phyloP scores from a whole-genome alignment of 1,140 invertebrate species.

The Calosoma granatense region DNA sequence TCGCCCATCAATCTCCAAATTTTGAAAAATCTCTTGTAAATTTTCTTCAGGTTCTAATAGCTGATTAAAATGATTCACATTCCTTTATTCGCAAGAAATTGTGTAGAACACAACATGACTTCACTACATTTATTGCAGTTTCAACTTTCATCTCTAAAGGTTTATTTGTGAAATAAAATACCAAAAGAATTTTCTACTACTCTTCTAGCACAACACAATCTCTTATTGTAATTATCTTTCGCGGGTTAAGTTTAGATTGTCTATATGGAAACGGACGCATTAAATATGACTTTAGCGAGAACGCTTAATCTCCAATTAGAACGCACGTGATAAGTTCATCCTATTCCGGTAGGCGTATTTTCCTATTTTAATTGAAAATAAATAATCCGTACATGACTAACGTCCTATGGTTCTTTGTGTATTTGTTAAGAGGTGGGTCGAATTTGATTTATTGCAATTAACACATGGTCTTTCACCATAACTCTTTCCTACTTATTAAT shows the following conservation, averaged over 20 bases:
- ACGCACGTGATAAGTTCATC: slow-evolving; percentile 23
- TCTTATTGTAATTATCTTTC: slow-evolving; percentile 19
- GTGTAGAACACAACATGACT: slow-evolving; percentile 12
- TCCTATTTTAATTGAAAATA: too few species aligned
- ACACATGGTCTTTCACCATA: too few species aligned
- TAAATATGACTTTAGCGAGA: slow-evolving; percentile 27
- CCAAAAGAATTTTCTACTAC: neutral
- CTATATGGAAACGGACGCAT: slow-evolving; percentile 25
- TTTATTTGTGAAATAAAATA: slow-evolving; percentile 11
- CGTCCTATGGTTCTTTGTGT: too few species aligned
- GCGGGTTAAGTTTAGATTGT: slow-evolving; percentile 14
- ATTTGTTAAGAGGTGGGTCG: too few species aligned
- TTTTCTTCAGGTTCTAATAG: slow-evolving; percentile 11
- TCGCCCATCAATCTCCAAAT: neutral
- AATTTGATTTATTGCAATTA: too few species aligned
- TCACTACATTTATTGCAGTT: slow-evolving; percentile 13
- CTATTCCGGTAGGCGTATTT: too few species aligned
- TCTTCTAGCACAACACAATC: neutral
- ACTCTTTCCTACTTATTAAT: too few species aligned
- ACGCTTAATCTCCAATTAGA: slow-evolving; percentile 35
- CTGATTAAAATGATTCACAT: slow-evolving; percentile 12
- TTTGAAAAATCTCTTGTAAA: neutral
- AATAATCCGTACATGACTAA: too few species aligned
- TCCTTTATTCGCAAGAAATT: slow-evolving; percentile 12
- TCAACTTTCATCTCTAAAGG: slow-evolving; percentile 15